A percentile compares a stretch with the other conserved stretches of the same genome.
Conservation (phyloP, 1,140 invertebrate species). For the Drosophila virilis region DNA sequence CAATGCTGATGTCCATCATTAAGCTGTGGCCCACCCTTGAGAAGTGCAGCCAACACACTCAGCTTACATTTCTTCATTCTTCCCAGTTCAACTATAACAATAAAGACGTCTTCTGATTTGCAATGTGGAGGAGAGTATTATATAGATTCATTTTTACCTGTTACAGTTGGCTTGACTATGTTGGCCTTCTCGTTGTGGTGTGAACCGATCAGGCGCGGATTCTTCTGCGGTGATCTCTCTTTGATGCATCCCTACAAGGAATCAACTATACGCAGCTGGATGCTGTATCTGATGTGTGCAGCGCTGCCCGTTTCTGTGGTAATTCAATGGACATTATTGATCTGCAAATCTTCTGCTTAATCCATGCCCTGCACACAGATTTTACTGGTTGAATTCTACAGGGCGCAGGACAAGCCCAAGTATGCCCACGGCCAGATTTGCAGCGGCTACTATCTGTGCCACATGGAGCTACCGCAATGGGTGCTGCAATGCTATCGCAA, state of each 20-base stretch:
- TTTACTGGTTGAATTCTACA: conserved; percentile 70
- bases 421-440: conserved; percentile 33
- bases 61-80: background rate
- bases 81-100: background rate
- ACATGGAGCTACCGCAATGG: conserved; percentile 88
- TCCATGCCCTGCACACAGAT: conserved; percentile 44
- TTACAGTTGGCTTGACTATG: conserved; percentile 90
- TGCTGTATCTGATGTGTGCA: conserved; percentile 91
- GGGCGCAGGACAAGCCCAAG: conserved; percentile 52
- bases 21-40: conserved; percentile 23
- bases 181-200: conserved; percentile 89
- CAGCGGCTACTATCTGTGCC: conserved; percentile 84
- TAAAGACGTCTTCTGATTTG: background rate
- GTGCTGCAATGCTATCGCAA: conserved; percentile 88
- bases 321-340: conserved; percentile 82
- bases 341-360: background rate
- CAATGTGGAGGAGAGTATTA: too few species aligned
- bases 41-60: background rate
- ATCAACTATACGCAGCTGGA: conserved; percentile 91
- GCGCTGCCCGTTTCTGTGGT: conserved; percentile 90
- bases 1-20: conserved; percentile 12
- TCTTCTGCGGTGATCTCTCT: conserved; percentile 97
- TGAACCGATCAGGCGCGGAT: conserved; percentile 93
- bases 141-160: background rate
- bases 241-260: conserved; percentile 92